Evolutionary conservation across 2,113 vertebrate genomes (phyloP).

Genomic region (Syrrhaptes paradoxus): DNA sequence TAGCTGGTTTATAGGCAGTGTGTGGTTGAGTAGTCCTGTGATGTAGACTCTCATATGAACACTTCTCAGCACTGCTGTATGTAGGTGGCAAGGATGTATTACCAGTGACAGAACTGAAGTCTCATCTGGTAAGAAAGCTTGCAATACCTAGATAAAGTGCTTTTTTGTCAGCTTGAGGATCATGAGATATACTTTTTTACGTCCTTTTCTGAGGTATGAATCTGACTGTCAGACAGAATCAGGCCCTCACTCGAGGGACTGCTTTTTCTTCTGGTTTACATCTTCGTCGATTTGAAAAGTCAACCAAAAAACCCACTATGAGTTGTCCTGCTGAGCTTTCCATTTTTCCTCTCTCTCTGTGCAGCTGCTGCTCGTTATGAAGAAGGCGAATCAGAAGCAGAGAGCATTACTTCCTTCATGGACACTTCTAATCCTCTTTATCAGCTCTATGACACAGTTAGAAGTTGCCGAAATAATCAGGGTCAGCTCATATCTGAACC

Average conservation of each 20-base stretch:
- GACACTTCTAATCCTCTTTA: slow-evolving; percentile 94
- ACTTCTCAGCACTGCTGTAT: neutral
- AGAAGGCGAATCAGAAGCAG: slow-evolving; percentile 94
- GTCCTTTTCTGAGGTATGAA: neutral
- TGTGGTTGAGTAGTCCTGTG: neutral
- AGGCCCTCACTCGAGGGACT: neutral
- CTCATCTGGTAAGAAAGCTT: neutral
- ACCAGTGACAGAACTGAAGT: neutral
- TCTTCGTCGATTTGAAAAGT: neutral
- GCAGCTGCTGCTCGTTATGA: slow-evolving; percentile 87
- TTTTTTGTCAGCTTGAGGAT: neutral
- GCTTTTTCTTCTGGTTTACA: neutral
- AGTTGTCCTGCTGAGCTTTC: neutral
- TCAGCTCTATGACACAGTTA: slow-evolving; percentile 94
- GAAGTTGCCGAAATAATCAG: slow-evolving; percentile 93
- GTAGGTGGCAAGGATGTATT: neutral
- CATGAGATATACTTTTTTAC: neutral
- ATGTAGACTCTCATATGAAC: neutral
- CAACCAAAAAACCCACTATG: neutral
- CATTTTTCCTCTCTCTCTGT: slow-evolving; percentile 23
- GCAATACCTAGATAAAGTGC: neutral
- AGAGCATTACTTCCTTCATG: slow-evolving; percentile 94
- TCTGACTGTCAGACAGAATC: neutral
- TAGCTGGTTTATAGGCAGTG: neutral
- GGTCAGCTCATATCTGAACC: slow-evolving; percentile 96